Percentiles rank a stretch among this genome's conserved stretches.
phyloP scores from a whole-genome alignment of 1,140 invertebrate genomes.

The Neotoxoptera formosana region DNA sequence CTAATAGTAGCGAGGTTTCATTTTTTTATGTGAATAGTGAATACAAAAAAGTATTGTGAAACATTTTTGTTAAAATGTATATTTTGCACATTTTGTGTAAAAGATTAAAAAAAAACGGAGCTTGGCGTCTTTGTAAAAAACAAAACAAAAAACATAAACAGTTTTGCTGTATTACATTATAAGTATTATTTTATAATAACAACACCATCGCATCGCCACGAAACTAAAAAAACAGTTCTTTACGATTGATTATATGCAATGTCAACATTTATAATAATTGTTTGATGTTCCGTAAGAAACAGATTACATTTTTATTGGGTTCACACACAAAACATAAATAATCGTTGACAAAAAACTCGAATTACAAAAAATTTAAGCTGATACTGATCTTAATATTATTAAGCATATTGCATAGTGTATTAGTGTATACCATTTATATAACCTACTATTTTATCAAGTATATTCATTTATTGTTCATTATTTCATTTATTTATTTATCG shows the following conservation, averaged over 20 bases:
- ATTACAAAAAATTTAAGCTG: background rate
- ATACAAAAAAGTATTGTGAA: background rate
- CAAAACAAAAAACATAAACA: background rate
- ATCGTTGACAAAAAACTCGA: background rate
- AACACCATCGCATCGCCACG: background rate
- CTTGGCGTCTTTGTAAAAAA: background rate
- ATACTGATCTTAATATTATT: background rate
- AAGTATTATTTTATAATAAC: background rate
- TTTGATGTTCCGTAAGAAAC: background rate
- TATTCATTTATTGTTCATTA: too few species aligned
- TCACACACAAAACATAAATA: background rate
- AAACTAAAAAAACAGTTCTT: background rate
- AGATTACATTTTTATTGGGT: background rate
- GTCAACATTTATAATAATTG: background rate
- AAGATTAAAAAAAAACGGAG: background rate
- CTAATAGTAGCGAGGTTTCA: background rate
- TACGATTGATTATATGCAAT: background rate
- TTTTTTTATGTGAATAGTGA: background rate
- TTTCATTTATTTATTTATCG: too few species aligned
- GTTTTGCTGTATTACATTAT: background rate
- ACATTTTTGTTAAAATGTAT: too few species aligned
- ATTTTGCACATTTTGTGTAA: background rate
- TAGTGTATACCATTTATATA: too few species aligned
- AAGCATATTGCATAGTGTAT: too few species aligned
- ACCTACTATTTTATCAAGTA: too few species aligned